A percentile compares a stretch with the other conserved stretches of the same genome.
Evolutionary conservation across 53 echinoderm and acorn worm species (phyloP).

Genomic region (Actinopyga echinites): DNA sequence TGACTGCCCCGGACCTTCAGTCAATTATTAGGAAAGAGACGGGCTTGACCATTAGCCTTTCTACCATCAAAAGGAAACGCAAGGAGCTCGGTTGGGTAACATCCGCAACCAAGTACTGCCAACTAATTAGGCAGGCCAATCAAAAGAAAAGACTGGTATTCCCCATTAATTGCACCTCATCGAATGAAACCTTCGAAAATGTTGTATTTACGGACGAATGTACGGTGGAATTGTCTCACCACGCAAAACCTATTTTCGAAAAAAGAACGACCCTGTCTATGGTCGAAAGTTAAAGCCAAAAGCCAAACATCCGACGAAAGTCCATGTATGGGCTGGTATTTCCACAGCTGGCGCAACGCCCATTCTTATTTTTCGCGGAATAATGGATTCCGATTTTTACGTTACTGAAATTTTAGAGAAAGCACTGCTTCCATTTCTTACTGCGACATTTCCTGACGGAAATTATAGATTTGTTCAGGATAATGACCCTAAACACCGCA

Average conservation of each 20-base stretch:
- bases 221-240: conserved; percentile 12
- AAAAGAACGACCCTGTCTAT: background rate
- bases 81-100: conserved; percentile 35
- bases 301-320: conserved; percentile 29
- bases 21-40: background rate
- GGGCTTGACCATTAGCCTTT: background rate
- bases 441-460: background rate
- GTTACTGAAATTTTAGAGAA: background rate
- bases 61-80: conserved; percentile 10
- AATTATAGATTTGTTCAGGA: conserved; percentile 48
- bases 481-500: conserved; percentile 41
- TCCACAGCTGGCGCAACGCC: conserved; percentile 37
- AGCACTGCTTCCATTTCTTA: conserved; percentile 26
- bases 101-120: background rate
- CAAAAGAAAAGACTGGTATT: background rate
- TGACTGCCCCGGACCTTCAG: background rate
- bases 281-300: conserved; percentile 9
- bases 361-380: conserved; percentile 26
- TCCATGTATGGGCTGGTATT: conserved; percentile 48
- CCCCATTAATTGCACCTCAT: background rate
- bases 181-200: conserved; percentile 17
- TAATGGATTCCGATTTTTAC: conserved; percentile 24
- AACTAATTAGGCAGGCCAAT: background rate
- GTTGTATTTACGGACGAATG: conserved; percentile 42
- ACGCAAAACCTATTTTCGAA: conserved; percentile 19